Base-by-base conservation (phyloP, 2,797 vertebrate species). In the Gorsachius magnificus region DNA sequence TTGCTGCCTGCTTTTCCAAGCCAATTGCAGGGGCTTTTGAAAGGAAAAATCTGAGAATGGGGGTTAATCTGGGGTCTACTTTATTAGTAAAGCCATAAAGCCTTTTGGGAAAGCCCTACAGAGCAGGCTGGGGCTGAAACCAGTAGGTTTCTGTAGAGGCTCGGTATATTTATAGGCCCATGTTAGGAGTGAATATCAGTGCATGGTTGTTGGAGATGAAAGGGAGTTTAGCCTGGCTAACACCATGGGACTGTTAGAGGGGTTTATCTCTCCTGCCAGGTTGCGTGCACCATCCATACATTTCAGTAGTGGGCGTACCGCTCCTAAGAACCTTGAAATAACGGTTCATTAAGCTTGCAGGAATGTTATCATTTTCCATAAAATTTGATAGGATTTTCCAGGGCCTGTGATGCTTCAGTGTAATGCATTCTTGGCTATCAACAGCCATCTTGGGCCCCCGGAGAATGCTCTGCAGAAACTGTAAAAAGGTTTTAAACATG, bases 341-440 rank as follows among this genome's bases (percentile, higher is more conserved):
- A 66, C 2, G 1, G 57, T 69, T 93, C 81, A 88, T 91, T 91
- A 92, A 95, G 69, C 69, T 83, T 53, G 35, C 60, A 92, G 89
- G 77, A 96, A 92, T 71, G 50, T 93, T 97, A 96, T 92, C 29
- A 0, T 91, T 82, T 89, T 94, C 92, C 87, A 82, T 95, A 92
- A 96, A 89, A 81, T 92, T 93, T 89, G 90, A 94, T 85, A 78
- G 86, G 69, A 88, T 93, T 96, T 97, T 93, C 84, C 90, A 94
- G 89, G 76, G 65, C 87, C 85, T 95, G 72, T 83, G 91, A 94
- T 93, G 58, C 38, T 86, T 95, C 92, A 79, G 46, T 11, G 28
- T 76, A 86, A 83, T 72, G 29, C 69, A 68, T 94, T 96, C 95
- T 90, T 95, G 66, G 90, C 89, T 87, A 93, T 91, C 84, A 93